Percentiles rank a stretch among this genome's conserved stretches.
Conservation (phyloP, 1,140 invertebrate genomes). For the Nebria ingens region DNA sequence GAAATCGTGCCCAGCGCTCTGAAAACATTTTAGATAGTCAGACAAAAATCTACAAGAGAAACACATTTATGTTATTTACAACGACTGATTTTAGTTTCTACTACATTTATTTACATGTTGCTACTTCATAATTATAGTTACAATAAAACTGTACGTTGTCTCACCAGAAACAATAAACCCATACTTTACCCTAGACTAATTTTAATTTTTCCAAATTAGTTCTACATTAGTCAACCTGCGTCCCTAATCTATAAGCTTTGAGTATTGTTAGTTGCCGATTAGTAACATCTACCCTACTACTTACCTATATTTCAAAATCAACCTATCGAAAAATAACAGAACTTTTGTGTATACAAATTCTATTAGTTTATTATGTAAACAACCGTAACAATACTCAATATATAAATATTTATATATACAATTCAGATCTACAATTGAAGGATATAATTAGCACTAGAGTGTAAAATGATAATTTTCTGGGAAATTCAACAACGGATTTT, state of each 20-base stretch:
- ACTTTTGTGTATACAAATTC: conserved; percentile 7
- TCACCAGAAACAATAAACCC: no score
- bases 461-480: conserved; percentile 17
- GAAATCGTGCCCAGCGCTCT: not conserved
- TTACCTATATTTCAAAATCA: conserved; percentile 11
- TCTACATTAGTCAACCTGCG: no score
- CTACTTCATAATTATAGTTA: no score
- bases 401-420: not conserved
- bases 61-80: no score
- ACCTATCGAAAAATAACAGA: no score
- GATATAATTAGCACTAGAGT: not conserved
- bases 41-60: no score
- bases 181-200: no score
- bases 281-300: conserved; percentile 4
- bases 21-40: not conserved
- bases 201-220: no score
- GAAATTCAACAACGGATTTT: conserved; percentile 48
- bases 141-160: no score
- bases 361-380: conserved; percentile 17
- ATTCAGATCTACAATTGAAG: not conserved
- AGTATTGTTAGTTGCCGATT: conserved; percentile 25
- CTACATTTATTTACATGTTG: no score
- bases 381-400: conserved; percentile 28
- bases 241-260: conserved; percentile 14
- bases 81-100: no score